Base-by-base conservation (phyloP, 2,797 vertebrate species). In the Centroberyx gerrardi region DNA sequence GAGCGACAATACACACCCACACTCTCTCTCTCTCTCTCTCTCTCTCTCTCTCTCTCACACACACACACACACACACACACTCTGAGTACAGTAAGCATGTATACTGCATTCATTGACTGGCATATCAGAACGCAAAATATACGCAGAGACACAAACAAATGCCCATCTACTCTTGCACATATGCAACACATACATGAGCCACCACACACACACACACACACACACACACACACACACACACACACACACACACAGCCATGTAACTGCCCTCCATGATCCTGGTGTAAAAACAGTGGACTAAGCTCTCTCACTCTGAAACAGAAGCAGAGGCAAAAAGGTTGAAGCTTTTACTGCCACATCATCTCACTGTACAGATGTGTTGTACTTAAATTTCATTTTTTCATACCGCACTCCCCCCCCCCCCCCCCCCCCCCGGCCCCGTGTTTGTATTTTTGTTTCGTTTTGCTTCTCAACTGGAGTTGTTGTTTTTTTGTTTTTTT, bases 311-410 rank as follows among this genome's bases (percentile, higher is more conserved):
- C 60, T 77, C 72, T 28, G 49, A 72, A 83, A 66, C 78, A 80
- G 27, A 68, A 38, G 52, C 67, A 61, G 75, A 87, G 31, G 31
- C 31, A 33, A 33, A 33, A 33, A 33, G 31, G 31, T 33, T 33
- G 3, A 88, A 75, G 85, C 87, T 87, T 82, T 88, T 84, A 87
- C 78, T 84, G 53, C 56, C 77, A 70, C 78, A 74, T 82, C 81
- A 76, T 78, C 48, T 85, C 66, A 52, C 59, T 60, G 76, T 79
- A 85, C 88, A 90, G 75, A 84, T 88, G 83, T 80, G 69, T 9
- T 38, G 72, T 74, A 80, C 80, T 86, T 83, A 62, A 17, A 71
- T 48, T 77, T 65, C 0, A 22, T 55, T 72, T 70, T 54, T 52
- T 54, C 5, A 52, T 9, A 68, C 44, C 18, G 27, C 67, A 40